phyloP scores from a whole-genome alignment of 2,888 invertebrate species.

The Sussaba pulchella region DNA sequence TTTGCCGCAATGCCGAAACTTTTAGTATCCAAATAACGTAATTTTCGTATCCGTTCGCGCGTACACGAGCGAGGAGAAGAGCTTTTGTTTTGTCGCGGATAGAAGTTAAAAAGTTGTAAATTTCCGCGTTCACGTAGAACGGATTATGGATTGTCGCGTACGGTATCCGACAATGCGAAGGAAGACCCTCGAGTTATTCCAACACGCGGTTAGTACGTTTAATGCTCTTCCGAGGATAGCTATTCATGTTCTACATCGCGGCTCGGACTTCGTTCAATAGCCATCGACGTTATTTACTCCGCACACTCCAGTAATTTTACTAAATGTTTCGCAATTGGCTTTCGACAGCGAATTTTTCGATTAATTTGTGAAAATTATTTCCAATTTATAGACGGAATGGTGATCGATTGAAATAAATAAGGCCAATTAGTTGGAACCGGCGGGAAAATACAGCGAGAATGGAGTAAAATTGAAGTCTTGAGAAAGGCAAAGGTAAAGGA shows the following conservation, averaged over 20 bases:
- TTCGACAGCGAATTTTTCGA: not conserved
- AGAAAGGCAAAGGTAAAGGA: too few species aligned
- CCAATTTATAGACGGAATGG: too few species aligned
- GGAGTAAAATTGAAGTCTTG: too few species aligned
- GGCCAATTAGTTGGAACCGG: too few species aligned
- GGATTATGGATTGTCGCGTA: constrained; percentile 31
- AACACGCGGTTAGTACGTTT: constrained; percentile 47
- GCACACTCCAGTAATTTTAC: not conserved
- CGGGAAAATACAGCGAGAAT: too few species aligned
- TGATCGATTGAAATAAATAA: too few species aligned
- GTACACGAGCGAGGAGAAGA: not conserved
- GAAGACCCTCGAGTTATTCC: constrained; percentile 55
- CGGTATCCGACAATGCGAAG: constrained; percentile 16
- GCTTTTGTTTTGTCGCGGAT: not conserved
- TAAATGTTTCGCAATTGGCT: not conserved
- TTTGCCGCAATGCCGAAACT: not conserved
- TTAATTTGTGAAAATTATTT: not conserved
- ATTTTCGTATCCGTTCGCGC: not conserved
- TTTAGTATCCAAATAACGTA: not conserved
- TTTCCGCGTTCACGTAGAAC: constrained; percentile 13
- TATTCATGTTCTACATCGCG: constrained; percentile 39
- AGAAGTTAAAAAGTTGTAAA: not conserved
- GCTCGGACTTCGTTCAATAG: constrained; percentile 13
- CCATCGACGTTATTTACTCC: not conserved
- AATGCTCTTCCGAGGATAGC: constrained; percentile 35